phyloP scores from a whole-genome alignment of 2,797 vertebrate genomes.

The Gymnothorax reevesii region DNA sequence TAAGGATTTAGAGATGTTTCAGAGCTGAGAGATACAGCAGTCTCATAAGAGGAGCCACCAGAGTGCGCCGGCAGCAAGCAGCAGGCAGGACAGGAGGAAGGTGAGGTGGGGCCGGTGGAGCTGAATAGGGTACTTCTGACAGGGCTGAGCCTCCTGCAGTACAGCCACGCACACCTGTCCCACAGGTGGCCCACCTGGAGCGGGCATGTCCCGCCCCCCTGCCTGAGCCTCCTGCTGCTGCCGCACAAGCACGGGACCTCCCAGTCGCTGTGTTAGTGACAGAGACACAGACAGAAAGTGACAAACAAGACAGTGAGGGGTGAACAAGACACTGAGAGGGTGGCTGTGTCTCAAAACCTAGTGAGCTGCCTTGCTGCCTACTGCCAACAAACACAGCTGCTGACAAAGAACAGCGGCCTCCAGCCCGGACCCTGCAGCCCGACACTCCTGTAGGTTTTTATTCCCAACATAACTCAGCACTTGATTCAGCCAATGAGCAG shows the following conservation, averaged over 20 bases:
- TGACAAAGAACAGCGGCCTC: too few relatives aligned
- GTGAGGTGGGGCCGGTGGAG: conserved; percentile 71
- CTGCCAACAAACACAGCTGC: too few relatives aligned
- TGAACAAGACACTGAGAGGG: conserved; percentile 55
- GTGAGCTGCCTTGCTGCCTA: neutral
- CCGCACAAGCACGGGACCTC: conserved; percentile 77
- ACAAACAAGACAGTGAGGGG: conserved; percentile 74
- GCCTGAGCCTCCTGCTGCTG: conserved; percentile 81
- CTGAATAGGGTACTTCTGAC: conserved; percentile 74
- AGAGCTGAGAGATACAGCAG: neutral
- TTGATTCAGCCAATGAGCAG: too few relatives aligned
- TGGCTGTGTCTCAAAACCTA: conserved; percentile 64
- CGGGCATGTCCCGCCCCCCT: conserved; percentile 74
- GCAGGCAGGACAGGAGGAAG: conserved; percentile 77
- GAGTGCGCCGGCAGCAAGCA: conserved; percentile 73
- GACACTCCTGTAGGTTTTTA: too few relatives aligned
- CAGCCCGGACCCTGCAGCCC: too few relatives aligned
- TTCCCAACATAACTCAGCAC: too few relatives aligned
- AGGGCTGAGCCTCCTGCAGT: conserved; percentile 78
- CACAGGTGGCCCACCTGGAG: conserved; percentile 65
- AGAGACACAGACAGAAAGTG: conserved; percentile 83
- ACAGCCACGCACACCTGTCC: conserved; percentile 77
- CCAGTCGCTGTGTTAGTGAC: conserved; percentile 73
- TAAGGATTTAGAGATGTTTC: neutral
- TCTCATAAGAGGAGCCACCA: conserved; percentile 82